phyloP scores from a whole-genome alignment of 2,888 invertebrate species.

The Graphium colonna region DNA sequence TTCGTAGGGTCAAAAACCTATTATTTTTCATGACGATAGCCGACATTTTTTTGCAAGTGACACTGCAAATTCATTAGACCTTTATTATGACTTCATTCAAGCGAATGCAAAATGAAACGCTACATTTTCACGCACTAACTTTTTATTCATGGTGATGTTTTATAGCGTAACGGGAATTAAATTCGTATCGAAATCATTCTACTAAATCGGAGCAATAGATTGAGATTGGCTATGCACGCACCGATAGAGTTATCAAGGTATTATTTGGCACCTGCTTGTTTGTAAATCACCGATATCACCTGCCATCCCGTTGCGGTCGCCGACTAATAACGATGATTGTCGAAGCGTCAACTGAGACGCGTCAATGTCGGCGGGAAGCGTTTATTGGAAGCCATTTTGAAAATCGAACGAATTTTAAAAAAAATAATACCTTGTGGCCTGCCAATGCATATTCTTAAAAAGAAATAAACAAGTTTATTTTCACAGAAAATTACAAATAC shows the following conservation, averaged over 20 bases:
- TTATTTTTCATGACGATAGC: no score
- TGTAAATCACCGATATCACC: conserved; percentile 41
- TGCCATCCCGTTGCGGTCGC: conserved; percentile 47
- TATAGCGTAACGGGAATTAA: background rate
- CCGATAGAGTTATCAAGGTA: conserved; percentile 56
- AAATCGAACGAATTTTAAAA: no score
- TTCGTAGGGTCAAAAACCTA: no score
- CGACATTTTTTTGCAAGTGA: no score
- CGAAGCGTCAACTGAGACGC: conserved; percentile 20
- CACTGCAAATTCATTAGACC: no score
- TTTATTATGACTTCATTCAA: no score
- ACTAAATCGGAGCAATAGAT: conserved; percentile 38
- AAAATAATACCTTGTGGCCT: no score
- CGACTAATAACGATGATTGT: conserved; percentile 32
- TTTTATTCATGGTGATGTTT: background rate
- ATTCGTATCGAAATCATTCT: conserved; percentile 45
- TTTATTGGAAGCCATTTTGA: background rate
- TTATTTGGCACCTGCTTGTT: conserved; percentile 55
- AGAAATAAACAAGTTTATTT: no score
- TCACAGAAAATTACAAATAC: no score
- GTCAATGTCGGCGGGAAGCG: background rate
- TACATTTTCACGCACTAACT: no score
- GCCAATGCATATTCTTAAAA: no score
- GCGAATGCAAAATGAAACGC: no score
- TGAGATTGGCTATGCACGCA: conserved; percentile 65